phyloP scores from a whole-genome alignment of 2,888 invertebrate species.

The Nesidiocoris tenuis region DNA sequence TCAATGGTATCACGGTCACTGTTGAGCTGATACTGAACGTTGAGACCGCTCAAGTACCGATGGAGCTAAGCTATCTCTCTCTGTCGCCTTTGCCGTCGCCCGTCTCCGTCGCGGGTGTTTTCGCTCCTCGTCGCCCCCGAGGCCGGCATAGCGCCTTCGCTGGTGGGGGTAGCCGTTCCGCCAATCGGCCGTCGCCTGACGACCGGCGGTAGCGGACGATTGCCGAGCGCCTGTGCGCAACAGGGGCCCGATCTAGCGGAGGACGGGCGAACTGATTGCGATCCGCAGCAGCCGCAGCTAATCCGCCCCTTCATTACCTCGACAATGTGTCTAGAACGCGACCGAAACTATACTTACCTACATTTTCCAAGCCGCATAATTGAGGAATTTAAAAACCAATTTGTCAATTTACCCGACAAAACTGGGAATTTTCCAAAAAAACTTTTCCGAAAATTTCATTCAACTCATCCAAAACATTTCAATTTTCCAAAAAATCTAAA shows the following conservation, averaged over 20 bases:
- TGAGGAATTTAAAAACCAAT: too few species aligned
- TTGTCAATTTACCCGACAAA: too few species aligned
- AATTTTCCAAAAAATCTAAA: too few species aligned
- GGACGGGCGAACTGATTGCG: constrained; percentile 17
- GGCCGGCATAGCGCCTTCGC: constrained; percentile 40
- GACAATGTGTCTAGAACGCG: constrained; percentile 18
- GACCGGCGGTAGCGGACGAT: constrained; percentile 18
- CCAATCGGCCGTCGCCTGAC: constrained; percentile 54
- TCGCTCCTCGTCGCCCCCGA: not conserved
- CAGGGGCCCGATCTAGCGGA: constrained; percentile 35
- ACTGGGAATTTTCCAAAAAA: too few species aligned
- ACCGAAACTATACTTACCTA: too few species aligned
- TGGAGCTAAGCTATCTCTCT: constrained; percentile 1
- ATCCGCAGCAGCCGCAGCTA: not conserved
- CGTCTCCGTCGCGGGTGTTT: constrained; percentile 10
- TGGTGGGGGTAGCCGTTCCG: constrained; percentile 54
- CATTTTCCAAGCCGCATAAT: too few species aligned
- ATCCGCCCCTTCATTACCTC: constrained; percentile 49
- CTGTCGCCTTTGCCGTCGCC: constrained; percentile 16
- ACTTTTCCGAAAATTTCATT: too few species aligned
- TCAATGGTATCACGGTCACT: constrained; percentile 41
- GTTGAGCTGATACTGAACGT: constrained; percentile 42
- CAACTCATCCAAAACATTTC: too few species aligned
- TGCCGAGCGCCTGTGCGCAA: constrained; percentile 32
- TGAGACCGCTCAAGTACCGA: not conserved